Evolutionary conservation across 1,140 invertebrate species (phyloP), one percentile per base, ranked within the genome.

Genomic region (Phymorhynchus buccinoides): DNA sequence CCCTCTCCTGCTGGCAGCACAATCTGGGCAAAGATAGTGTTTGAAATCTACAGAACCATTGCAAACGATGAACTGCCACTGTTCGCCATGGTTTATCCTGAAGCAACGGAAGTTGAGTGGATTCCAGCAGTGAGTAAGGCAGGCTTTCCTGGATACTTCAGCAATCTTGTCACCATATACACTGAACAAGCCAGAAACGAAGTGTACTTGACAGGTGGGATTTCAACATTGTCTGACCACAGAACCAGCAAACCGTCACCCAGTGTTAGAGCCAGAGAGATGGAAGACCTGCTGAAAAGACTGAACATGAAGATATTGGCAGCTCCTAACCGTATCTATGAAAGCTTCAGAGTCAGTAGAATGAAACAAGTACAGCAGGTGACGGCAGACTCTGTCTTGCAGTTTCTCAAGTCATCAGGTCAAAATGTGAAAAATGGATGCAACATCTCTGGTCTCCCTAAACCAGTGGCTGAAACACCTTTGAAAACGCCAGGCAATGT

Each of bases 21-120:
- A 16, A 84, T 84, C 32, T 87, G 86, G 85, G 86, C 68, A 71
- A 37, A 84, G 3, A 32, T 88, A n/a, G 68, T 62, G 9, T 41
- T 48, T 3, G 32, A 32, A 27, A 35, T 86, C 39, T 86, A 86
- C 77, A 68, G 18, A 35, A 30, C 37, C 6, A 79, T 84, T 6
- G 77, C 71, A 66, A 32, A 56, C 32, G 35, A 62, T 27, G 44
- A 62, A n/a, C 42, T 42, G 41, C n/a, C 42, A 56, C 30, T 84
- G 6, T 87, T 84, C 66, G 78, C 82, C 41, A 71, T 75, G n/a
- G 30, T 44, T 7, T 80, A n/a, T 30, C 27, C 16, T 32, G 48
- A 84, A 3, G 16, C 16, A 9, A 0, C 0, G 22, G 44, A n/a
- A n/a, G 16, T 77, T 80, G 44, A 6, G 27, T 84, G 56, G 82